Evolutionary conservation across 2,888 invertebrate genomes (phyloP).

Genomic region (Sturmia bella): DNA sequence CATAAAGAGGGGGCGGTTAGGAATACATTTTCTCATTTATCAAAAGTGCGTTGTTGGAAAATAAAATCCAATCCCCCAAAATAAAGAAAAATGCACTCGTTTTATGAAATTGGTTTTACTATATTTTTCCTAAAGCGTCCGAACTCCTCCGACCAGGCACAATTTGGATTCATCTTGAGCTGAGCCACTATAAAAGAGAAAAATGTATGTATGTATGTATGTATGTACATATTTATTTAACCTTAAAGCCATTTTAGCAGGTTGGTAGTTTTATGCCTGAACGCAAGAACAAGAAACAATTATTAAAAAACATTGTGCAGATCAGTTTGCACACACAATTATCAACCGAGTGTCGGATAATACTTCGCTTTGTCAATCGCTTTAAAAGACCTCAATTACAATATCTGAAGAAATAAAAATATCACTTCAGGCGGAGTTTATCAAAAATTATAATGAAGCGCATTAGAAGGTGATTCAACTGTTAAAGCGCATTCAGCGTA

Average conservation of each 20-base stretch:
- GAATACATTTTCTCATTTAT: neutral
- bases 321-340: slow-evolving; percentile 21
- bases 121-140: neutral
- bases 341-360: slow-evolving; percentile 27
- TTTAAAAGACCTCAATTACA: slow-evolving; percentile 52
- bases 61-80: no score
- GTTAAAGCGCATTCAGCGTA: no score
- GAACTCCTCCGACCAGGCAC: slow-evolving; percentile 5
- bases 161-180: neutral
- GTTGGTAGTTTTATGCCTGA: neutral
- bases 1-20: slow-evolving; percentile 1
- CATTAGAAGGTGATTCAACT: no score
- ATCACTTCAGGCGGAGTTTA: no score
- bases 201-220: slow-evolving; percentile 7
- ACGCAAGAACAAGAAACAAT: neutral
- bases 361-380: slow-evolving; percentile 40
- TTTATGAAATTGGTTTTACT: slow-evolving; percentile 8
- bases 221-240: no score
- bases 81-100: neutral
- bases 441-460: no score
- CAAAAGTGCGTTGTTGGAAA: slow-evolving; percentile 27
- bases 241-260: neutral
- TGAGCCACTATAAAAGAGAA: slow-evolving; percentile 12
- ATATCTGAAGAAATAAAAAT: neutral
- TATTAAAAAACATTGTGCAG: slow-evolving; percentile 25